phyloP scores from a whole-genome alignment of 2,888 invertebrate genomes.

The Physocephala rufipes region DNA sequence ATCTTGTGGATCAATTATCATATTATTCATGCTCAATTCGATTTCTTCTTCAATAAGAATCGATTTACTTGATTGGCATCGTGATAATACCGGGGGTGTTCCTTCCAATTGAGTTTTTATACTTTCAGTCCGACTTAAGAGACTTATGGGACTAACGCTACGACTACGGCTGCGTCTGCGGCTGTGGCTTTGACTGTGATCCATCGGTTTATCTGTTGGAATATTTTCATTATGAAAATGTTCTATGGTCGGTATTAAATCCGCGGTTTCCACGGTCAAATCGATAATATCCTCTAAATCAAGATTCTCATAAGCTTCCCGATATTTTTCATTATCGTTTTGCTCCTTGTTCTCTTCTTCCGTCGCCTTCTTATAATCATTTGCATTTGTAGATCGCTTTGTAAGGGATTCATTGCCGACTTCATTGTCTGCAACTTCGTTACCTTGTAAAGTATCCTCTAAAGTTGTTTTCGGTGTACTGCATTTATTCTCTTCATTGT shows the following conservation, averaged over 20 bases:
- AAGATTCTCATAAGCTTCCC: conserved; percentile 7
- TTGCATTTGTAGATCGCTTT: too few species aligned
- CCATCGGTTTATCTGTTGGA: too few species aligned
- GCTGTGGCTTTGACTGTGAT: too few species aligned
- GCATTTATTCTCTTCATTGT: conserved; percentile 23
- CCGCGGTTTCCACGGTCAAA: conserved; percentile 33
- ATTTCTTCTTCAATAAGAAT: conserved; percentile 65
- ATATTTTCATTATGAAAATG: neutral
- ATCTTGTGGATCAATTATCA: conserved; percentile 46
- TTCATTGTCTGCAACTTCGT: conserved; percentile 44
- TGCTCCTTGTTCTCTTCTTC: conserved; percentile 7
- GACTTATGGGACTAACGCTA: conserved; percentile 53
- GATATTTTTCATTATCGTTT: too few species aligned
- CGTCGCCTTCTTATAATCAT: conserved; percentile 36
- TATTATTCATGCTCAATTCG: conserved; percentile 53
- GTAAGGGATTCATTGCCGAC: conserved; percentile 44
- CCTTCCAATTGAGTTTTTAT: conserved; percentile 54
- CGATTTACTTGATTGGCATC: conserved; percentile 65
- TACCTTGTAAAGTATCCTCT: conserved; percentile 42
- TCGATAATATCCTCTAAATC: conserved; percentile 47
- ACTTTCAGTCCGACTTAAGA: conserved; percentile 57
- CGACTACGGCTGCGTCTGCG: conserved; percentile 40
- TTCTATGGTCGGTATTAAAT: conserved; percentile 32
- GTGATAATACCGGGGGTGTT: conserved; percentile 53
- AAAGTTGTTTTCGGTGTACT: conserved; percentile 47